A percentile compares a stretch with the other conserved stretches of the same genome.
Conservation (phyloP, 1,140 invertebrate species). For the Trachymyrmex cornetzi region DNA sequence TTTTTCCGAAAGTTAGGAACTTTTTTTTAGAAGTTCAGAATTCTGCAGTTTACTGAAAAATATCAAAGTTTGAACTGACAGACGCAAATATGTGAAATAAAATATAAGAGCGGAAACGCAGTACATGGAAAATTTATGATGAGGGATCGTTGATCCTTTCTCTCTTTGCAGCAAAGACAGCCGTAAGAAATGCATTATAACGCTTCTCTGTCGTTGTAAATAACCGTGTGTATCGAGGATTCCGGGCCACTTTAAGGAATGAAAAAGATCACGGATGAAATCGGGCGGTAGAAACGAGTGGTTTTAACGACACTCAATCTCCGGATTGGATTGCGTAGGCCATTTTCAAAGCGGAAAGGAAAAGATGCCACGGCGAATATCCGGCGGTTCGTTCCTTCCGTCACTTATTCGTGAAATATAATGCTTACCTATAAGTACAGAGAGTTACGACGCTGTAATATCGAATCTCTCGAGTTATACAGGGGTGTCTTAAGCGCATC, state of each 20-base stretch:
- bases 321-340: constrained; percentile 67
- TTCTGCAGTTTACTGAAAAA: not conserved
- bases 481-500: constrained; percentile 21
- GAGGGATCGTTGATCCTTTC: not conserved
- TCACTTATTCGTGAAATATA: constrained; percentile 64
- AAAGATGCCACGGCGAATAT: constrained; percentile 62
- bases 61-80: constrained; percentile 5
- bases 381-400: constrained; percentile 61
- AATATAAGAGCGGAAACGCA: not conserved
- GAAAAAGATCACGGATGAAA: constrained; percentile 20
- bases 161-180: not conserved
- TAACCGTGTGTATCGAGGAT: constrained; percentile 24
- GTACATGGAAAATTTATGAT: constrained; percentile 19
- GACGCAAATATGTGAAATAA: constrained; percentile 2
- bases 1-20: not conserved
- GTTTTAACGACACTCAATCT: constrained; percentile 67
- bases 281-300: constrained; percentile 26
- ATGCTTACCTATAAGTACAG: not conserved
- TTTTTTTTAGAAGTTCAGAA: not conserved
- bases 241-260: constrained; percentile 1
- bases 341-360: constrained; percentile 44
- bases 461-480: constrained; percentile 47
- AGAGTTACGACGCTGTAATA: constrained; percentile 55
- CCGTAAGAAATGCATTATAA: constrained; percentile 21
- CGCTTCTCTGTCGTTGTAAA: constrained; percentile 1